These are phyloP conservation scores for Chroicocephalus ridibundus DNA, from an alignment of 2,113 vertebrate species.

Conservation along the genomic window DNA sequence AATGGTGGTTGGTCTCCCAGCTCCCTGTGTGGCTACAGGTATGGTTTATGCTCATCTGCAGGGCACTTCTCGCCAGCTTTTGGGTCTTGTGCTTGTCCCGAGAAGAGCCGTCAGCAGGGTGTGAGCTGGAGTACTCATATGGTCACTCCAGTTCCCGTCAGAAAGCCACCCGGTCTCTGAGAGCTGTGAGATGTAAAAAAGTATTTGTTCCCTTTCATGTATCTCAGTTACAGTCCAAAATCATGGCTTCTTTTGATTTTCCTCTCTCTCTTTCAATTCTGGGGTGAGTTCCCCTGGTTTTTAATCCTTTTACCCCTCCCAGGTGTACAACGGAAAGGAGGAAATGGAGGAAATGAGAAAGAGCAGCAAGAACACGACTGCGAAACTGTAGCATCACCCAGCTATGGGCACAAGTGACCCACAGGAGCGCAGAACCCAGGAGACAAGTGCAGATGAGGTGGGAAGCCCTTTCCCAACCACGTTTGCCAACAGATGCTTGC, in stretches of 20 bases:
- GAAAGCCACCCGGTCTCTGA: not conserved
- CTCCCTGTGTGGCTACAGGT: not conserved
- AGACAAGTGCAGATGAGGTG: not conserved
- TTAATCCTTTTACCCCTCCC: not conserved
- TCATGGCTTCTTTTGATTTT: not conserved
- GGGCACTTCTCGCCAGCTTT: not conserved
- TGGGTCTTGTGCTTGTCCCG: not conserved
- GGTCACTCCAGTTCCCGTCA: not conserved
- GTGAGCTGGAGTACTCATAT: not conserved
- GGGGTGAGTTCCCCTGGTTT: not conserved
- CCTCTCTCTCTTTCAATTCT: not conserved
- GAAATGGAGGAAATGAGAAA: not conserved
- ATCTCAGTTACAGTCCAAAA: not conserved
- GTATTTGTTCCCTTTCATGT: not conserved
- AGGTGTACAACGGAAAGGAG: not conserved
- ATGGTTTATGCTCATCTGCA: not conserved
- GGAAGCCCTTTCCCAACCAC: not conserved
- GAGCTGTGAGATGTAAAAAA: not conserved
- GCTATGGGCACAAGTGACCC: not conserved
- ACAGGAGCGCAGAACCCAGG: not conserved
- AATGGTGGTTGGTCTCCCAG: not conserved
- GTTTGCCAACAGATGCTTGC: not conserved
- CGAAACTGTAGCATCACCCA: not conserved
- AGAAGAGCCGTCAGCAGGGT: not conserved
- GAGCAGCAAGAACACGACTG: not conserved